phyloP scores from a whole-genome alignment of 2,113 vertebrate genomes.

The Peromyscus maniculatus region DNA sequence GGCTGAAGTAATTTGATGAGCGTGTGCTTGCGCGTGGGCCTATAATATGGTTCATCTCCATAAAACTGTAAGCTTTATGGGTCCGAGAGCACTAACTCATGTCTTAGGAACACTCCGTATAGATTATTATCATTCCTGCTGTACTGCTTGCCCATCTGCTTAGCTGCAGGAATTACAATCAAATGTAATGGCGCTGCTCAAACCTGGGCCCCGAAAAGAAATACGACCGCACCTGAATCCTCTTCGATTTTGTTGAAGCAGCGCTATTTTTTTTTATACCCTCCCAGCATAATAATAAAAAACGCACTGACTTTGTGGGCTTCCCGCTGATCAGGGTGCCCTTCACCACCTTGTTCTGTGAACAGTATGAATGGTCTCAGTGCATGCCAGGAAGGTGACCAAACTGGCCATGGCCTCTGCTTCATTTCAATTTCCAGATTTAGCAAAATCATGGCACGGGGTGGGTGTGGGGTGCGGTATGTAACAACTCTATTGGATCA shows the following conservation, averaged over 20 bases:
- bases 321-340: not conserved
- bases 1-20: conserved; percentile 74
- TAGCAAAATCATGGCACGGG: not conserved
- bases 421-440: conserved; percentile 17
- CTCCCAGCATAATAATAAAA: conserved; percentile 27
- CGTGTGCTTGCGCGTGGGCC: conserved; percentile 36
- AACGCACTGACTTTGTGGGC: conserved; percentile 33
- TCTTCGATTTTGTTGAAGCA: conserved; percentile 69
- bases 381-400: not conserved
- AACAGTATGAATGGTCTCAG: not conserved
- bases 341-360: fast-evolving
- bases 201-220: conserved; percentile 61
- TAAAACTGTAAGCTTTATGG: conserved; percentile 79
- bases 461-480: not conserved
- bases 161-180: conserved; percentile 78
- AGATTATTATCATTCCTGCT: conserved; percentile 83
- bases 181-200: conserved; percentile 36
- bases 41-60: conserved; percentile 76
- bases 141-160: conserved; percentile 83
- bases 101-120: conserved; percentile 63
- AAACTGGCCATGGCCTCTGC: not conserved
- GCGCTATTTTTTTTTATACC: conserved; percentile 53
- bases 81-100: conserved; percentile 81
- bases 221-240: conserved; percentile 51
- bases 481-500: not conserved